phyloP scores from a whole-genome alignment of 2,888 invertebrate species.

The Apodemia mormo region DNA sequence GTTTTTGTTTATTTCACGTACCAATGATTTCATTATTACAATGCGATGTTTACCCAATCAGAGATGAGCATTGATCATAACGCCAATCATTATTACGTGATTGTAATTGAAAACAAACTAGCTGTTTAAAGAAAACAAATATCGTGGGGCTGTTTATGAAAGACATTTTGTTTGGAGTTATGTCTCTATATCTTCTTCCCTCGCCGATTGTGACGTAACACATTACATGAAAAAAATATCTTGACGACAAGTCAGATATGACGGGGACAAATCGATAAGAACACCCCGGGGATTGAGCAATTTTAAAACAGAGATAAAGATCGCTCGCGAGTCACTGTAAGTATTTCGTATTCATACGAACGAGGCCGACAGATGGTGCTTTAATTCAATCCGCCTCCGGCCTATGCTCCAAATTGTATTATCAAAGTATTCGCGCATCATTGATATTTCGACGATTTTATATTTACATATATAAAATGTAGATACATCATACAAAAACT shows the following conservation, averaged over 20 bases:
- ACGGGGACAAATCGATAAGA: constrained; percentile 72
- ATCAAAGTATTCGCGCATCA: constrained; percentile 79
- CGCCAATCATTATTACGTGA: too few relatives aligned
- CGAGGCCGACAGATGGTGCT: constrained; percentile 78
- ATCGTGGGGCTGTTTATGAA: too few relatives aligned
- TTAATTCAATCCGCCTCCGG: constrained; percentile 79
- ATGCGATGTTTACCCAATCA: too few relatives aligned
- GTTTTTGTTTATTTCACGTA: too few relatives aligned
- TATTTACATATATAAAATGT: not conserved
- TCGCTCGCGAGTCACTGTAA: constrained; percentile 69
- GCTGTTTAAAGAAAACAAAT: too few relatives aligned
- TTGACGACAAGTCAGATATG: constrained; percentile 60
- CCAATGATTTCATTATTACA: too few relatives aligned
- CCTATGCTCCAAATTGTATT: constrained; percentile 78
- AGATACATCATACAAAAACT: too few relatives aligned
- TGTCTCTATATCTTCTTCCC: too few relatives aligned
- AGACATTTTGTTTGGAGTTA: too few relatives aligned
- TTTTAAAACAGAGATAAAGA: constrained; percentile 81
- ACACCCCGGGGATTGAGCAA: constrained; percentile 71
- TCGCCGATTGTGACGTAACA: too few relatives aligned
- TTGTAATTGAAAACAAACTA: too few relatives aligned
- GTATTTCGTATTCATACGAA: constrained; percentile 79
- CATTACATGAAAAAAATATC: constrained; percentile 57
- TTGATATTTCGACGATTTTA: constrained; percentile 78
- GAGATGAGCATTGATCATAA: too few relatives aligned